Evolutionary conservation across 2,797 vertebrate genomes (phyloP).

Genomic region (Psittacula echo): DNA sequence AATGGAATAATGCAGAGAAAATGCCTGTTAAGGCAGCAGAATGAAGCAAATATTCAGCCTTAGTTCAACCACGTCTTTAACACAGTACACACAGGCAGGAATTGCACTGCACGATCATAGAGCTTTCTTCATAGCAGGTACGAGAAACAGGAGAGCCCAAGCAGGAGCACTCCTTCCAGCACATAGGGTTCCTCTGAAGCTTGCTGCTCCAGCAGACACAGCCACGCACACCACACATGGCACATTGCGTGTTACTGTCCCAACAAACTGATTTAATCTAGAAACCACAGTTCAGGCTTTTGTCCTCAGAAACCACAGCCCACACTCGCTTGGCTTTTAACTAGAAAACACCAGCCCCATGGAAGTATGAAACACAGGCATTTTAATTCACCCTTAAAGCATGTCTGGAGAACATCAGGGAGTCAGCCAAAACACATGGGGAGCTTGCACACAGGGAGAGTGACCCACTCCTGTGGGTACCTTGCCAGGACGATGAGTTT

Average conservation of each 20-base stretch:
- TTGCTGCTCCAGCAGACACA: fast-evolving
- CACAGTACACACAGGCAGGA: fast-evolving
- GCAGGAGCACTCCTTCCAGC: neutral
- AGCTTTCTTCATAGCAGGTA: neutral
- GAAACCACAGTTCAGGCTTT: neutral
- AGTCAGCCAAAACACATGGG: neutral
- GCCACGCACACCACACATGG: fast-evolving
- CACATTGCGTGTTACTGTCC: neutral
- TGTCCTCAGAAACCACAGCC: slow-evolving; percentile 14
- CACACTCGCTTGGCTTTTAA: neutral
- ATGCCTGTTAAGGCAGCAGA: neutral
- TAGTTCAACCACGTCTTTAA: neutral
- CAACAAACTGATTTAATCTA: neutral
- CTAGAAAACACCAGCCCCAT: slow-evolving; percentile 22
- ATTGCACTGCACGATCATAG: fast-evolving
- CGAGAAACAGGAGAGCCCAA: neutral
- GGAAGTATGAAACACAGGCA: slow-evolving; percentile 5
- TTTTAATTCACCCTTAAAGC: slow-evolving; percentile 30
- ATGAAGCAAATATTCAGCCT: fast-evolving
- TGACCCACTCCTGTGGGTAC: neutral
- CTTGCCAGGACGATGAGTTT: fast-evolving
- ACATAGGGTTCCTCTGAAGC: fast-evolving
- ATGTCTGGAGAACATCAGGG: slow-evolving; percentile 51
- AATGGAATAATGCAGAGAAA: neutral
- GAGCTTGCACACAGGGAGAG: neutral